Percentiles rank a stretch among this genome's conserved stretches.
These are phyloP conservation scores for Bergia sp. DNA, from an alignment of 92 coral and sea anemone genomes.

Conservation along the genomic window DNA sequence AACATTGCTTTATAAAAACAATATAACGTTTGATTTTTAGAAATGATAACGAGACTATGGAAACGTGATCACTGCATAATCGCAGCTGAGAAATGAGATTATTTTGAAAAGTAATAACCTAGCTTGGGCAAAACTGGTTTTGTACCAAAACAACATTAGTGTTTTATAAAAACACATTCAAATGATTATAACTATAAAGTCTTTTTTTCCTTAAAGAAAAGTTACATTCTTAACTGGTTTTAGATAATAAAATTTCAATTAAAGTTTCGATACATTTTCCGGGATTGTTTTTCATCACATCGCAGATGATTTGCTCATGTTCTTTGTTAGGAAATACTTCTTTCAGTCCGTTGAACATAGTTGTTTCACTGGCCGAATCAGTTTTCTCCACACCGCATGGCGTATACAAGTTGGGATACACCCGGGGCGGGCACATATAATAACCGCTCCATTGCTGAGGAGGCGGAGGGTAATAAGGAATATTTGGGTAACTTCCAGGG, in stretches of 20 bases:
- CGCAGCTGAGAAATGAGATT: not conserved
- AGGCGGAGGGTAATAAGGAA: conserved; percentile 25
- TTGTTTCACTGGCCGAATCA: not conserved
- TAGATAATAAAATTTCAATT: not conserved
- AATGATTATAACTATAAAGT: not conserved
- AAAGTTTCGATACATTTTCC: not conserved
- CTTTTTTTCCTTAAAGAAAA: not conserved
- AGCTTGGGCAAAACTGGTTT: not conserved
- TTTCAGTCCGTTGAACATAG: conserved; percentile 3
- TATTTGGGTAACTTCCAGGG: conserved; percentile 2
- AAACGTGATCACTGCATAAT: not conserved
- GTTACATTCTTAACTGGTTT: not conserved
- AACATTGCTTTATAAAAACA: conserved; percentile 21
- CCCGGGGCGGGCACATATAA: conserved; percentile 8
- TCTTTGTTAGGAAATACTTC: conserved; percentile 14
- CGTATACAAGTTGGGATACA: not conserved
- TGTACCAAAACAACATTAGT: not conserved
- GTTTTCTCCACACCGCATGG: not conserved
- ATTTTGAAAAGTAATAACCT: not conserved
- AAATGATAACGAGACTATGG: not conserved
- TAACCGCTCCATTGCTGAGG: conserved; percentile 35
- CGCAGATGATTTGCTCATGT: conserved; percentile 15
- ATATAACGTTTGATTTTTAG: not conserved
- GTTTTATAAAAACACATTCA: not conserved
- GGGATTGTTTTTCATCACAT: conserved; percentile 22